Base-by-base conservation (phyloP, 2,113 vertebrate species). In the Dolichotis patagonum region DNA sequence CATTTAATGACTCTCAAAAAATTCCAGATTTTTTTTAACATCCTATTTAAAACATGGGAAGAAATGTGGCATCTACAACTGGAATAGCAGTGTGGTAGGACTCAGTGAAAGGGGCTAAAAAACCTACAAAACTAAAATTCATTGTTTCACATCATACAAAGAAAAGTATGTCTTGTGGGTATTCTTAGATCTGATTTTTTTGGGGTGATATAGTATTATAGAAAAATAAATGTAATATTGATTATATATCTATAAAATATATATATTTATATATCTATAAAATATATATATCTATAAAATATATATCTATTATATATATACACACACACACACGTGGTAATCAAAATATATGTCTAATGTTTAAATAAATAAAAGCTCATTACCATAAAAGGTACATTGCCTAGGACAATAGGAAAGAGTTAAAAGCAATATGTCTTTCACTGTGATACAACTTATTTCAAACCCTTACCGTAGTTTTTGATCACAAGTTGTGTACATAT, bases 1-100 rank as follows among this genome's bases (percentile, higher is more conserved):
- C 75, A 98, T 94, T 92, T 91, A 62, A 84, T 96, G 81, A 84
- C 81, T 96, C 67, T 35, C 82, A 58, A 96, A 71, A 82, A 6
- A 41, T 91, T 92, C 12, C 28, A 83, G 56, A 56, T 58, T 73
- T 94, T 88, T 90, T 80, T 94, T 60, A 92, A 58, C 11, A 67
- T 95, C 22, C 1, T 89, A 41, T 84, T 95, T 38, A 95, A 96
- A 83, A 20, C 5, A 60, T 63, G n/a, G 28, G 8, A 91, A 81
- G 46, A 62, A 12, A 56, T 22, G 0, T 6, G 4, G 90, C 9
- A 16, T 10, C 7, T 43, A 62, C 12, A 89, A 6, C 4, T n/a
- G 12, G 20, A 73, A 22, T 26, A 88, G 13, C 10, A 81, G 28
- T 65, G 22, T 90, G 63, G 14, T 65, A 65, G 32, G 32, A 75